Evolutionary conservation across 2,888 invertebrate species (phyloP).

Genomic region (Leptopterna dolabrata): DNA sequence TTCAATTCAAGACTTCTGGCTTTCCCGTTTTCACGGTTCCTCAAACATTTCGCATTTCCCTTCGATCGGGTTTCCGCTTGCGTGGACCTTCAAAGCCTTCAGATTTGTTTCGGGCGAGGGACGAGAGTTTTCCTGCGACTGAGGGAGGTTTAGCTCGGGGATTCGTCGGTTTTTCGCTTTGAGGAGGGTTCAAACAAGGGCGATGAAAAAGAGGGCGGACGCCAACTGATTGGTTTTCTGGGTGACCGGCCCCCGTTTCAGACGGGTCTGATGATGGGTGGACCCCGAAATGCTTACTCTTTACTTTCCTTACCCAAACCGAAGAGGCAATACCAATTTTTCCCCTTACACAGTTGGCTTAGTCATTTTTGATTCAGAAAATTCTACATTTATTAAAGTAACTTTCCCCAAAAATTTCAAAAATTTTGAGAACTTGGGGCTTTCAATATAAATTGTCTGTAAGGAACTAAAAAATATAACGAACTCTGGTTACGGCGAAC

Average conservation of each 20-base stretch:
- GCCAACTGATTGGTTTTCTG: conserved; percentile 14
- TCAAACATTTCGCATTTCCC: background rate
- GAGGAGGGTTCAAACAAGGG: background rate
- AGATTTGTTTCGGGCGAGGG: background rate
- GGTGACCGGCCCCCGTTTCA: background rate
- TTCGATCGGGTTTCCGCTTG: background rate
- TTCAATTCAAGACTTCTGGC: too few species aligned
- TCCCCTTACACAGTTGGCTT: too few species aligned
- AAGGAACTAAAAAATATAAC: too few species aligned
- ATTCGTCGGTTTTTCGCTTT: background rate
- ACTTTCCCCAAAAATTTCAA: too few species aligned
- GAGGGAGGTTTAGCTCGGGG: background rate
- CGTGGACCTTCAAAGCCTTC: background rate
- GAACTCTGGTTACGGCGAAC: too few species aligned
- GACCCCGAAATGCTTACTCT: too few species aligned
- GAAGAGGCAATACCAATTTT: too few species aligned
- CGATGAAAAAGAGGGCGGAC: conserved; percentile 9
- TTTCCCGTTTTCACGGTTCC: conserved; percentile 20
- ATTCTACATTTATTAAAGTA: too few species aligned
- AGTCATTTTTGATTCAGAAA: too few species aligned
- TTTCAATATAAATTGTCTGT: too few species aligned
- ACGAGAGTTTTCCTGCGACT: background rate
- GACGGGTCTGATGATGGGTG: background rate
- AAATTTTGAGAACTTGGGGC: too few species aligned
- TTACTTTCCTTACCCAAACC: too few species aligned